These are phyloP conservation scores for Laothoe populi DNA, from an alignment of 2,888 invertebrate genomes.

Conservation along the genomic window DNA sequence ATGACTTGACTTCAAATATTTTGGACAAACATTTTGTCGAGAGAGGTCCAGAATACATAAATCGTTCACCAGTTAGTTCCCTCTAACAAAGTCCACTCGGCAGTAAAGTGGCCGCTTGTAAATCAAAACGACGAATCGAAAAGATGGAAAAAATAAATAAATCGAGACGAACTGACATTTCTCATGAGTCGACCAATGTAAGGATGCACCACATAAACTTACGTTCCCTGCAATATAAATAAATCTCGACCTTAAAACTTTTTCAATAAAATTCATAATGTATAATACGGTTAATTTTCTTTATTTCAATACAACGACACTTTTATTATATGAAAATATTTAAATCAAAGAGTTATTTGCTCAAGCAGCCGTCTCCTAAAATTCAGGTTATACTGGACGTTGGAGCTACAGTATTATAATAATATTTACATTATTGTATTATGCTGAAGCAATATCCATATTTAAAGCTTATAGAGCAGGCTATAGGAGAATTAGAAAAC, in stretches of 20 bases:
- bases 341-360: constrained; percentile 2
- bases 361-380: not conserved
- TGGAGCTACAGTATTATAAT: not conserved
- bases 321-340: constrained; percentile 1
- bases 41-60: constrained; percentile 69
- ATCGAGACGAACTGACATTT: constrained; percentile 65
- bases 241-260: not conserved
- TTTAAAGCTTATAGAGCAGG: constrained; percentile 39
- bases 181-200: constrained; percentile 59
- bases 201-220: constrained; percentile 48
- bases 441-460: constrained; percentile 19
- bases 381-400: not conserved
- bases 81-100: constrained; percentile 78
- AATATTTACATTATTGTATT: constrained; percentile 6
- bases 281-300: not conserved
- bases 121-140: constrained; percentile 80
- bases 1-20: constrained; percentile 76
- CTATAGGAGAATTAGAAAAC: constrained; percentile 43
- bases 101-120: constrained; percentile 80
- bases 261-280: not conserved
- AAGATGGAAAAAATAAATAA: constrained; percentile 70
- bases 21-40: constrained; percentile 71
- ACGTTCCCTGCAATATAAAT: not conserved
- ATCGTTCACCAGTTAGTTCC: constrained; percentile 76
- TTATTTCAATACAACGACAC: constrained; percentile 6